Percentiles rank a stretch among this genome's conserved stretches.
phyloP scores from a whole-genome alignment of 2,888 invertebrate species.

The Parnassius smintheus region DNA sequence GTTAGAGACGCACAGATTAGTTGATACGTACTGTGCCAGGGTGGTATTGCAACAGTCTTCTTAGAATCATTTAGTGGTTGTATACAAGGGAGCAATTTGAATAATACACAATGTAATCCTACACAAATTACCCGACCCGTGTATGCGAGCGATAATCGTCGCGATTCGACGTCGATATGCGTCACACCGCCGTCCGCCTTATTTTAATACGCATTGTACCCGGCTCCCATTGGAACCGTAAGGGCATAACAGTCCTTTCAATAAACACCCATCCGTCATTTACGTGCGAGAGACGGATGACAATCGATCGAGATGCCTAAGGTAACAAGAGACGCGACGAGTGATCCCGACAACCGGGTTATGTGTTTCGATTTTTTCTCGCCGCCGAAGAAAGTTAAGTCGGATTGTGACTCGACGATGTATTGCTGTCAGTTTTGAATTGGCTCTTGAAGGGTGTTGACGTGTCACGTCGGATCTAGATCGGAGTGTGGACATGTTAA shows the following conservation, averaged over 20 bases:
- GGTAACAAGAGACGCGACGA: conserved; percentile 62
- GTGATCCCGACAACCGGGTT: conserved; percentile 56
- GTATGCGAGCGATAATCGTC: conserved; percentile 61
- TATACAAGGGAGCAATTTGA: conserved; percentile 50
- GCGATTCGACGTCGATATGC: conserved; percentile 69
- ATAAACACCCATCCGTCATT: conserved; percentile 68
- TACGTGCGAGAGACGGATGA: conserved; percentile 62
- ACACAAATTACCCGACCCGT: conserved; percentile 66
- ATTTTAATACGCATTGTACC: conserved; percentile 75
- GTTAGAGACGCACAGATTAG: background rate
- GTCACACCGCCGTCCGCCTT: conserved; percentile 49
- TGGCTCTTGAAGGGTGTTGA: conserved; percentile 69
- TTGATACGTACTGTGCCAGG: conserved; percentile 4
- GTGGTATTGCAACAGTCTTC: conserved; percentile 15
- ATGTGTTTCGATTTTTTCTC: conserved; percentile 55
- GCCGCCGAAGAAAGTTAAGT: conserved; percentile 53
- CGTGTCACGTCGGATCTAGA: conserved; percentile 66
- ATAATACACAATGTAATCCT: conserved; percentile 68
- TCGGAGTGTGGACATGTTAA: conserved; percentile 69
- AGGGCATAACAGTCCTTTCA: conserved; percentile 56
- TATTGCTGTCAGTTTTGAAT: conserved; percentile 68
- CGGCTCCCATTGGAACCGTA: conserved; percentile 41
- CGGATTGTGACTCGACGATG: conserved; percentile 65
- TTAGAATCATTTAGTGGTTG: conserved; percentile 37
- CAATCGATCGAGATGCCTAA: conserved; percentile 64